Base-by-base conservation (phyloP, 2,797 vertebrate genomes). In the Microctenopoma stevenorrisi region DNA sequence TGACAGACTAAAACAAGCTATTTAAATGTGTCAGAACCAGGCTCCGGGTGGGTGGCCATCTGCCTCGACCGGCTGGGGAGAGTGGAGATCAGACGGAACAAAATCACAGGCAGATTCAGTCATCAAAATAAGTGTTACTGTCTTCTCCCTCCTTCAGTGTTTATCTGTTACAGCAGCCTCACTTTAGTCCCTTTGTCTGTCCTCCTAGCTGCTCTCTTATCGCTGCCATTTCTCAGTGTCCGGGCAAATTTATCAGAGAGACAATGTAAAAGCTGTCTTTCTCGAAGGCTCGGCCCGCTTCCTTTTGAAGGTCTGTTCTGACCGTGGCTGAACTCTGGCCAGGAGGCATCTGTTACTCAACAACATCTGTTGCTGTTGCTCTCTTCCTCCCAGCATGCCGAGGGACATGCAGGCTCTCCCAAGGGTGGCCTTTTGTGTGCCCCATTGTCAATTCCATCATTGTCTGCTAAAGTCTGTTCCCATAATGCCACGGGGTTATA, bases 341-440 rank as follows among this genome's bases (percentile, higher is more conserved):
- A 93, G 89, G 85, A 91, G 90, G 92, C 93, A 91, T 91, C 93
- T 93, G 92, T 91, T 92, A 79, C 92, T 88, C 91, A 81, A 86
- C 91, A 94, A 94, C 94, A 94, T 94, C 94, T 94, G 94, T 93
- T 92, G 84, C 90, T 86, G 84, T 82, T 87, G 75, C 86, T 85
- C 88, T 88, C 73, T 82, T 87, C 87, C 82, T 87, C 92, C 86
- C 89, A 90, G 91, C 91, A 93, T 93, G 93, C 93, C 87, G 72
- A 91, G 91, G 91, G 90, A 89, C 90, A 88, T 66, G 72, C 83
- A 72, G 88, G 74, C 89, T 88, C 89, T 92, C 91, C 92, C 88
- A 83, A 89, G 92, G 90, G 90, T 86, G 90, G 84, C 85, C 90
- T 85, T 94, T 94, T 94, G 92, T 93, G 86, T 81, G 79, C 56